A percentile compares a stretch with the other conserved stretches of the same genome.
Conservation (phyloP, 2,888 invertebrate species). For the Taphrorychus bicolor region DNA sequence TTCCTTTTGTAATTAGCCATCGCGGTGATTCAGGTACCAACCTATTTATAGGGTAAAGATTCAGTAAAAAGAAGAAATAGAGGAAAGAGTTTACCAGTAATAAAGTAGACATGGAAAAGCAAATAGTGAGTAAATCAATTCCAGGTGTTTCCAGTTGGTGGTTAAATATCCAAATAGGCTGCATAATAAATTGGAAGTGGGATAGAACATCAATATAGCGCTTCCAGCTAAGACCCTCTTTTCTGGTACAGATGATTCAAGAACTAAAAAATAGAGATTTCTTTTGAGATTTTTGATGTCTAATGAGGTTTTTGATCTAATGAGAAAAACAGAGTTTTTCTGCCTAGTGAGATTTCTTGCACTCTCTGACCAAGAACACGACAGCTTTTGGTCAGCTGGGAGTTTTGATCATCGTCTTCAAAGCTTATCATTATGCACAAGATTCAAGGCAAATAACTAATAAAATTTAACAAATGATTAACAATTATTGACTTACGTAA, state of each 20-base stretch:
- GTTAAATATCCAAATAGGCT: slow-evolving; percentile 2
- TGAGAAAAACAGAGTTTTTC: too few species aligned
- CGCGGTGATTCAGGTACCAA: slow-evolving; percentile 82
- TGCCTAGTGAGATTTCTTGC: too few species aligned
- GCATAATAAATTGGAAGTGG: not conserved
- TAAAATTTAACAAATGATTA: too few species aligned
- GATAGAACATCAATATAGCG: not conserved
- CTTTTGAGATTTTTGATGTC: too few species aligned
- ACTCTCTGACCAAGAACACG: too few species aligned
- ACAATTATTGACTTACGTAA: slow-evolving; percentile 2
- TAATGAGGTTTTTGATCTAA: too few species aligned
- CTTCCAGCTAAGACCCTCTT: slow-evolving; percentile 6
- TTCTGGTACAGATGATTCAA: slow-evolving; percentile 2
- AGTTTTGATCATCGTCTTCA: too few species aligned
- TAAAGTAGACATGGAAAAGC: slow-evolving; percentile 4
- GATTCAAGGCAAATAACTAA: too few species aligned
- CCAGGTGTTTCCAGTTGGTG: slow-evolving; percentile 6
- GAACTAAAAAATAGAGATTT: slow-evolving; percentile 1
- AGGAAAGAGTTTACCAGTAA: not conserved
- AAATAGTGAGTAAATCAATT: not conserved
- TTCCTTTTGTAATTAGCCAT: slow-evolving; percentile 75
- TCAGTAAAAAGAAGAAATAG: too few species aligned
- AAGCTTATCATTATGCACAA: too few species aligned
- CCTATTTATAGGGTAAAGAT: too few species aligned
- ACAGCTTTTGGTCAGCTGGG: too few species aligned